Percentiles rank a stretch among this genome's conserved stretches.
phyloP scores from a whole-genome alignment of 2,113 vertebrate species.

The Brachyhypopomus occidentalis region DNA sequence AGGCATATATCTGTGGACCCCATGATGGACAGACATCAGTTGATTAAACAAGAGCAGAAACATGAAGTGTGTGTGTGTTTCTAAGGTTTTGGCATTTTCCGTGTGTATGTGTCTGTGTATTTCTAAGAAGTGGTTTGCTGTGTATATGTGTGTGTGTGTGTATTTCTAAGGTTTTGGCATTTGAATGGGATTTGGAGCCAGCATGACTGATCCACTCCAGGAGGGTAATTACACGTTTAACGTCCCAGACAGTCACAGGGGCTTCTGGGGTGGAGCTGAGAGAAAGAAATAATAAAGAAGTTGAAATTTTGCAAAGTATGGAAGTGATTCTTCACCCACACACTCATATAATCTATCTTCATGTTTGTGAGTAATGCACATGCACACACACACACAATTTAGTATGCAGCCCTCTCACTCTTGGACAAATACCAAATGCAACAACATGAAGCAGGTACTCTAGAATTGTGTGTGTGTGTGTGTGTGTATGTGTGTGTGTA shows the following conservation, averaged over 20 bases:
- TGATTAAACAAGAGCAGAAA: slow-evolving; percentile 43
- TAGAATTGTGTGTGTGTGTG: neutral
- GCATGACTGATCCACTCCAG: slow-evolving; percentile 51
- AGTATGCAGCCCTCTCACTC: slow-evolving; percentile 22
- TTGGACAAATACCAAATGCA: slow-evolving; percentile 30
- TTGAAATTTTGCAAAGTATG: slow-evolving; percentile 22
- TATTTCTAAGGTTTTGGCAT: neutral
- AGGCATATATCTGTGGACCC: neutral
- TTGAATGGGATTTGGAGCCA: slow-evolving; percentile 23
- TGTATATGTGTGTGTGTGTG: neutral
- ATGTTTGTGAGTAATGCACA: slow-evolving; percentile 32
- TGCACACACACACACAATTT: slow-evolving; percentile 9
- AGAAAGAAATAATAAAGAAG: neutral
- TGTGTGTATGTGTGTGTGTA: neutral
- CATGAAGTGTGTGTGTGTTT: slow-evolving; percentile 10
- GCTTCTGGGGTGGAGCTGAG: neutral
- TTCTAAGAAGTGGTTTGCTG: slow-evolving; percentile 4
- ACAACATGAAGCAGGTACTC: slow-evolving; percentile 11
- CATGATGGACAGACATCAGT: slow-evolving; percentile 13
- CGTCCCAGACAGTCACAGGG: slow-evolving; percentile 7
- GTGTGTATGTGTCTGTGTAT: slow-evolving; percentile 9
- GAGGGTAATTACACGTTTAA: slow-evolving; percentile 45
- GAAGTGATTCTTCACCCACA: slow-evolving; percentile 33
- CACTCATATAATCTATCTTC: slow-evolving; percentile 30
- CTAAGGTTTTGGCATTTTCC: neutral